phyloP scores from a whole-genome alignment of 2,888 invertebrate species.

The Nemotelus nigrinus region DNA sequence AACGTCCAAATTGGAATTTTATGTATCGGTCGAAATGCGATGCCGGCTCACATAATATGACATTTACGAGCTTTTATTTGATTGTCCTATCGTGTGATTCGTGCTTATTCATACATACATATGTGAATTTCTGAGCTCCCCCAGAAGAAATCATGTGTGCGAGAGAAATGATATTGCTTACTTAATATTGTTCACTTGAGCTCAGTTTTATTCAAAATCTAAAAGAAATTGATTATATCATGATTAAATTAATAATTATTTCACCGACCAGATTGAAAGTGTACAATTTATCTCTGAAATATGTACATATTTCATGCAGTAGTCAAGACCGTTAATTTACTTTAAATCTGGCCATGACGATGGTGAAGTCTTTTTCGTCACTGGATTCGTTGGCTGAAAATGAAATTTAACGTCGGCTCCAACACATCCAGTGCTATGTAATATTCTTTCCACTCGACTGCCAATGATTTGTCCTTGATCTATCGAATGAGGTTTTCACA shows the following conservation, averaged over 20 bases:
- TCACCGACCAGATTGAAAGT: too few relatives aligned
- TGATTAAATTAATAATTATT: too few relatives aligned
- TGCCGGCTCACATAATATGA: constrained; percentile 43
- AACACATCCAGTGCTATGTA: constrained; percentile 4
- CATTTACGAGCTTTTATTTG: constrained; percentile 47
- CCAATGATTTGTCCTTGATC: constrained; percentile 43
- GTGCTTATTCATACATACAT: neutral
- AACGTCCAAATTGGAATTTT: constrained; percentile 44
- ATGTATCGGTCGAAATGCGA: constrained; percentile 31
- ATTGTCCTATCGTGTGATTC: constrained; percentile 40
- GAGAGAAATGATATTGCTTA: too few relatives aligned
- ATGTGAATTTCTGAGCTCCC: too few relatives aligned
- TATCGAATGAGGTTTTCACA: constrained; percentile 18
- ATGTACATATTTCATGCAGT: too few relatives aligned
- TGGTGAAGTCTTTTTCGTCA: neutral
- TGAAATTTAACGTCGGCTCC: neutral
- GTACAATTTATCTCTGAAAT: too few relatives aligned
- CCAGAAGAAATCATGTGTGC: too few relatives aligned
- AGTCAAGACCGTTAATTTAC: too few relatives aligned
- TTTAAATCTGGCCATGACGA: too few relatives aligned
- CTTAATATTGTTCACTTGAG: too few relatives aligned
- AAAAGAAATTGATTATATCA: neutral
- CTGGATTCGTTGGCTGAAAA: neutral
- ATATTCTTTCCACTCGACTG: constrained; percentile 40
- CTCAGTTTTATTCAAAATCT: neutral